Evolutionary conservation across 1,140 invertebrate species (phyloP).

Genomic region (Potamilus streckersoni): DNA sequence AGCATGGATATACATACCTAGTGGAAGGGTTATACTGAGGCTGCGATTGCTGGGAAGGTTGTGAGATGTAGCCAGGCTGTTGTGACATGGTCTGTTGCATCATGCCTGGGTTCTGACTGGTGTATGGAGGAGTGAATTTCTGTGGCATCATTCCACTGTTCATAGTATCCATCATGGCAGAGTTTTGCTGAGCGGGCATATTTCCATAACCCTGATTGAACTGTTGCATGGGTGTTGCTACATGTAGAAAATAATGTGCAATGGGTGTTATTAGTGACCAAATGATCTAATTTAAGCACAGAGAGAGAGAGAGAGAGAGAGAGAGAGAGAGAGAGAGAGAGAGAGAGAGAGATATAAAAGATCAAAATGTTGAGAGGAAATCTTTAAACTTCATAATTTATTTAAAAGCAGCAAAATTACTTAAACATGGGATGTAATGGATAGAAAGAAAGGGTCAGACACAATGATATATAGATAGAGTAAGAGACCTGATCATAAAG

Average conservation of each 20-base stretch:
- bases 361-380: no score
- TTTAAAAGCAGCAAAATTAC: no score
- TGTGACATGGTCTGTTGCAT: slow-evolving; percentile 63
- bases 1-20: slow-evolving; percentile 27
- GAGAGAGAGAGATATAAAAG: not conserved
- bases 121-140: slow-evolving; percentile 57
- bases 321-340: not conserved
- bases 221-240: slow-evolving; percentile 25
- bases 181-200: slow-evolving; percentile 43
- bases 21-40: slow-evolving; percentile 42
- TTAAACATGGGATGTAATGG: no score
- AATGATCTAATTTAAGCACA: not conserved
- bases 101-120: slow-evolving; percentile 61
- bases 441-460: no score
- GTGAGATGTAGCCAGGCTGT: slow-evolving; percentile 73
- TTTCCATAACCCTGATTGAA: slow-evolving; percentile 22
- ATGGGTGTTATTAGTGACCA: no score
- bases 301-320: not conserved
- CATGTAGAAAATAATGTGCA: not conserved
- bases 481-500: no score
- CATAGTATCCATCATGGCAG: slow-evolving; percentile 52
- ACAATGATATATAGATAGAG: no score
- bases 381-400: no score
- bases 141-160: slow-evolving; percentile 51
- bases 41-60: slow-evolving; percentile 38